These are phyloP conservation scores for Syngnathus scovelli DNA, from an alignment of 2,113 vertebrate genomes.

Conservation along the genomic window DNA sequence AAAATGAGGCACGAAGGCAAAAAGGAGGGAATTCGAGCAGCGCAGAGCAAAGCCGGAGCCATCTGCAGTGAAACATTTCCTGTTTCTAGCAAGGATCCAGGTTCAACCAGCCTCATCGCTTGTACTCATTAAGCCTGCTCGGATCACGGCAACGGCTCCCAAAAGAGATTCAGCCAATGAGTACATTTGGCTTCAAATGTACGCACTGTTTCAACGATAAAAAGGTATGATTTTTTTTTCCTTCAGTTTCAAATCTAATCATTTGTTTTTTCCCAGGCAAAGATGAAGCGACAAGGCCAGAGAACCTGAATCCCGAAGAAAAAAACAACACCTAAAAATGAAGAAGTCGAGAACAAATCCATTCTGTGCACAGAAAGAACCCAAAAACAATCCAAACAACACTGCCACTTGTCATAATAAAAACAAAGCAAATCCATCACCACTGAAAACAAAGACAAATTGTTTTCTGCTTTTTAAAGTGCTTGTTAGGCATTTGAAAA, in stretches of 20 bases:
- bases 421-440: conserved; percentile 70
- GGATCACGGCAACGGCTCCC: conserved; percentile 6
- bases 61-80: conserved; percentile 70
- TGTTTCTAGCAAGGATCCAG: conserved; percentile 77
- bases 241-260: neutral
- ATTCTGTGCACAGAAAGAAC: conserved; percentile 63
- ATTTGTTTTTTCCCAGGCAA: neutral
- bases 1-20: conserved; percentile 58
- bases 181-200: conserved; percentile 3
- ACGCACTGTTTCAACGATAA: neutral
- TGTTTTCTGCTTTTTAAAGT: conserved; percentile 38
- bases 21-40: conserved; percentile 60
- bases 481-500: conserved; percentile 58
- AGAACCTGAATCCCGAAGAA: conserved; percentile 70
- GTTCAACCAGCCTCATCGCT: conserved; percentile 63
- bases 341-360: conserved; percentile 61
- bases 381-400: conserved; percentile 62
- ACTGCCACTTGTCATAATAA: conserved; percentile 67
- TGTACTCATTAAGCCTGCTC: conserved; percentile 9
- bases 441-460: conserved; percentile 64
- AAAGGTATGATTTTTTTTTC: neutral
- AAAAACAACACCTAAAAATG: conserved; percentile 62
- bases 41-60: conserved; percentile 59
- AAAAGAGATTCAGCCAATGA: conserved; percentile 7
- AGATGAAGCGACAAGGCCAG: conserved; percentile 50